These are phyloP conservation scores for Leuciscus idus DNA, from an alignment of 2,113 vertebrate species.

Conservation along the genomic window DNA sequence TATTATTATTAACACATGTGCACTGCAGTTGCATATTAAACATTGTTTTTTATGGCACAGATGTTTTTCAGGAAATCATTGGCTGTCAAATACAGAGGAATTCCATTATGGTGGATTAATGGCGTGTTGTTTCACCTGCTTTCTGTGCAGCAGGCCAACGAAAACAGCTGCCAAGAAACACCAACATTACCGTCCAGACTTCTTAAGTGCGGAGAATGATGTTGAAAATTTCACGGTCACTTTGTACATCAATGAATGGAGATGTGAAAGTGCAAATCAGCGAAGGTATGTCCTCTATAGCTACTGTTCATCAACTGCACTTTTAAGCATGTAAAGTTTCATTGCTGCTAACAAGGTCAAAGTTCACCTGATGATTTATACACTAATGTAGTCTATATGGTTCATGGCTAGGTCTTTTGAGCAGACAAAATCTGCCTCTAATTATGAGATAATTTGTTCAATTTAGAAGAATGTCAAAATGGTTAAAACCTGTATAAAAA, in stretches of 20 bases:
- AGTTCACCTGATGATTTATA: not conserved
- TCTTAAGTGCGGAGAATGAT: not conserved
- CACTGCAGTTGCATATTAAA: not conserved
- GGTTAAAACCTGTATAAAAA: not conserved
- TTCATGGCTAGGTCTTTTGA: not conserved
- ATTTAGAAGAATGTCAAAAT: not conserved
- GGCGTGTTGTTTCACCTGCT: not conserved
- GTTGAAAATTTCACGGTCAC: not conserved
- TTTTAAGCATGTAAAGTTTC: not conserved
- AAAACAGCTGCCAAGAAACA: not conserved
- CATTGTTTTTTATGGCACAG: not conserved
- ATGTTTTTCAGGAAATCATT: not conserved
- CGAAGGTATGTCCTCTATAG: not conserved
- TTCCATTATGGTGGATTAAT: not conserved
- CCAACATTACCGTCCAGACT: not conserved
- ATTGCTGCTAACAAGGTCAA: not conserved
- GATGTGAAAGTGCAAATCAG: not conserved
- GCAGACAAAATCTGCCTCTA: not conserved
- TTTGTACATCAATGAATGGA: not conserved
- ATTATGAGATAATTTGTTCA: not conserved
- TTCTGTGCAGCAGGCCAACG: not conserved
- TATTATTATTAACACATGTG: not conserved
- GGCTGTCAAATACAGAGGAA: slow-evolving; percentile 3
- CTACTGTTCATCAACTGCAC: not conserved
- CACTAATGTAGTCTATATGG: not conserved